A percentile compares a stretch with the other conserved stretches of the same genome.
Conservation (phyloP, 1,140 invertebrate species). For the Drosophila lowei region DNA sequence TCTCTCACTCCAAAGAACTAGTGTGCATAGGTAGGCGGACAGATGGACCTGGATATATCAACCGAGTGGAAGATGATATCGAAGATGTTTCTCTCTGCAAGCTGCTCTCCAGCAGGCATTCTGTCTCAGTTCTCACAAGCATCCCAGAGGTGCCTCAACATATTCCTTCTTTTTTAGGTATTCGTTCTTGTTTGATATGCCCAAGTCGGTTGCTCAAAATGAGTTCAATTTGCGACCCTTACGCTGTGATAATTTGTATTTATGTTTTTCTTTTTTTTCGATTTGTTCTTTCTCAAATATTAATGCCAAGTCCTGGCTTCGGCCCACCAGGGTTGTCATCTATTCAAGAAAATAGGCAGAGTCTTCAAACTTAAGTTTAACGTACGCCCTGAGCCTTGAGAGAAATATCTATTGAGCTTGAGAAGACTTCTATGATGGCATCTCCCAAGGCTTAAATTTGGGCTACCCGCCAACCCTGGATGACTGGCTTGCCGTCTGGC, state of each 20-base stretch:
- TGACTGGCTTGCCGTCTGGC: neutral
- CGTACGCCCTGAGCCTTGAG: neutral
- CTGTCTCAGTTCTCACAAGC: too few relatives aligned
- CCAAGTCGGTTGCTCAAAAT: slow-evolving; percentile 36
- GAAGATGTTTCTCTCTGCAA: too few relatives aligned
- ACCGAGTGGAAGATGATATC: too few relatives aligned
- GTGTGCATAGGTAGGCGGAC: too few relatives aligned
- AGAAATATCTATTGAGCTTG: too few relatives aligned
- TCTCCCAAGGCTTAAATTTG: neutral
- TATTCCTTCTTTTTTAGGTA: neutral
- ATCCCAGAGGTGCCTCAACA: too few relatives aligned
- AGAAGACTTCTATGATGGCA: neutral
- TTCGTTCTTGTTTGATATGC: neutral
- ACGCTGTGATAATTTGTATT: slow-evolving; percentile 58
- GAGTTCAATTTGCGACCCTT: slow-evolving; percentile 56
- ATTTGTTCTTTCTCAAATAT: slow-evolving; percentile 46
- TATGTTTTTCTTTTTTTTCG: slow-evolving; percentile 40
- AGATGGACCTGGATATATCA: too few relatives aligned
- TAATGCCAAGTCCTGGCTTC: slow-evolving; percentile 47
- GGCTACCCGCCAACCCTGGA: slow-evolving; percentile 12
- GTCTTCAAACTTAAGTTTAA: neutral
- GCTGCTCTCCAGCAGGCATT: too few relatives aligned
- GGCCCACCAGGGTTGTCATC: slow-evolving; percentile 26
- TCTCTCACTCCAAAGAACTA: too few relatives aligned
- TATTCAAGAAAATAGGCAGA: neutral